A percentile compares a stretch with the other conserved stretches of the same genome.
Conservation (phyloP, 2,888 invertebrate species). For the Parnassius glacialis region DNA sequence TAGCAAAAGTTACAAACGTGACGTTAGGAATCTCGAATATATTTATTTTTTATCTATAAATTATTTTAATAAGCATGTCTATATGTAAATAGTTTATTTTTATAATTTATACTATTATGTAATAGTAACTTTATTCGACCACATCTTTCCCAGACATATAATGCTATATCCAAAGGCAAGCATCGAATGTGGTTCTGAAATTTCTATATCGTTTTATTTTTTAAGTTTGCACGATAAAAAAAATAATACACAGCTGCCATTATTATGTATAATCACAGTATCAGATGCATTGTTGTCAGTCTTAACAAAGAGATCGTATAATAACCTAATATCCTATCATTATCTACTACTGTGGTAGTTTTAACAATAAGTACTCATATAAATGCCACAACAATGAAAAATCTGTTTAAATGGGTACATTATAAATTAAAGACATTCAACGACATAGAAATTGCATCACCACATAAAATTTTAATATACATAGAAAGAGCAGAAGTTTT, state of each 20-base stretch:
- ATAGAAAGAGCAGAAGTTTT: slow-evolving; percentile 3
- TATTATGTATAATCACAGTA: slow-evolving; percentile 3
- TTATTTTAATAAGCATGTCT: slow-evolving; percentile 35
- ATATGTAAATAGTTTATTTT: slow-evolving; percentile 39
- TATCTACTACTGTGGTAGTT: neutral
- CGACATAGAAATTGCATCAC: slow-evolving; percentile 19
- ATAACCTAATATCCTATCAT: slow-evolving; percentile 4
- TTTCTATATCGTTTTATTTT: slow-evolving; percentile 17
- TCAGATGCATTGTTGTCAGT: slow-evolving; percentile 10
- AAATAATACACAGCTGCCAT: slow-evolving; percentile 14
- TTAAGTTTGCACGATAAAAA: neutral
- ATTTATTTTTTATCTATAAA: slow-evolving; percentile 27
- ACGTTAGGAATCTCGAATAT: slow-evolving; percentile 33
- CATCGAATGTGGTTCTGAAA: slow-evolving; percentile 18
- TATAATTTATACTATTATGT: slow-evolving; percentile 36
- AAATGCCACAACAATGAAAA: neutral
- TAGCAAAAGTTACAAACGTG: slow-evolving; percentile 30
- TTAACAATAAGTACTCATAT: neutral
- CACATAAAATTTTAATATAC: slow-evolving; percentile 2
- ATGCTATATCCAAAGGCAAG: slow-evolving; percentile 30
- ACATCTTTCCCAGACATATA: slow-evolving; percentile 19
- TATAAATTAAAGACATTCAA: neutral
- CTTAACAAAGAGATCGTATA: slow-evolving; percentile 18
- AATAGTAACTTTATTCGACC: slow-evolving; percentile 39
- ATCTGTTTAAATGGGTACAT: neutral